Conservation (phyloP, 2,113 vertebrate species). For the Eulemur rufifrons region DNA sequence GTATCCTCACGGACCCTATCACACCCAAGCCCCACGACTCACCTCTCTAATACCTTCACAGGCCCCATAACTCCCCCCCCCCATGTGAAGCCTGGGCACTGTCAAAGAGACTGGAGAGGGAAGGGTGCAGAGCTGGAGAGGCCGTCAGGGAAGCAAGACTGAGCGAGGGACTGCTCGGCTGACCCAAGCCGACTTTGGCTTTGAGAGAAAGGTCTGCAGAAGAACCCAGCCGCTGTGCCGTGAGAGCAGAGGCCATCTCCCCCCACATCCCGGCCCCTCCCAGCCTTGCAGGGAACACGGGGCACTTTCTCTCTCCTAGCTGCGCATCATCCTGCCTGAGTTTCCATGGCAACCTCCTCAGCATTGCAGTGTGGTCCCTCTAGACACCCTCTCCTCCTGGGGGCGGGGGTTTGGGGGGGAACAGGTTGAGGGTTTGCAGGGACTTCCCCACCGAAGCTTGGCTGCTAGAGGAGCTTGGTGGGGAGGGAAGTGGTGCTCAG, state of each 20-base stretch:
- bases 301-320: conserved; percentile 35
- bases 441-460: conserved; percentile 6
- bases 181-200: not conserved
- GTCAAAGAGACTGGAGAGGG: not conserved
- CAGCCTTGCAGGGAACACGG: conserved; percentile 32
- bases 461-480: not conserved
- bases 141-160: not conserved
- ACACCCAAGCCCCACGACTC: not conserved
- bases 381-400: conserved; percentile 26
- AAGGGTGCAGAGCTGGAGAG: not conserved
- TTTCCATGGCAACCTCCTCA: conserved; percentile 92
- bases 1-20: not conserved
- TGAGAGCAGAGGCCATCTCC: not conserved
- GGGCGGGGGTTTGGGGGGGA: not conserved
- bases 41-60: not conserved
- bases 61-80: not conserved
- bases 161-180: not conserved
- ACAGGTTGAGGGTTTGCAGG: not conserved
- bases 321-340: conserved; percentile 72
- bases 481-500: not conserved
- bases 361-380: conserved; percentile 86
- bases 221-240: not conserved
- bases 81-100: not conserved
- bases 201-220: not conserved
- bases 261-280: not conserved